These are phyloP conservation scores for Anarhynchus alexandrinus DNA, from an alignment of 2,113 vertebrate species.

Conservation along the genomic window DNA sequence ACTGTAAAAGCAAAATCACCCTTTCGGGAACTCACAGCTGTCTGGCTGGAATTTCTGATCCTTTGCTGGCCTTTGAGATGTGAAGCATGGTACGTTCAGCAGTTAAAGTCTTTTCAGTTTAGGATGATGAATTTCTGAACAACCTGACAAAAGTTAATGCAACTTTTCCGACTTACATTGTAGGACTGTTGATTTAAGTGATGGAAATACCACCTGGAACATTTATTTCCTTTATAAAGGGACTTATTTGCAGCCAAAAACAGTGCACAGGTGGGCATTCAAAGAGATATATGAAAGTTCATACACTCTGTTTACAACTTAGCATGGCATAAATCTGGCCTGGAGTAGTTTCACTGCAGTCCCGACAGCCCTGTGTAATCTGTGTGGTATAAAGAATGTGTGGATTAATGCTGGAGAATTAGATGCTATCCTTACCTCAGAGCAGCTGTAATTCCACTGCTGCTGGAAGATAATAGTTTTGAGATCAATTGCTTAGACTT, in stretches of 20 bases:
- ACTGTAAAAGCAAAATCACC: not conserved
- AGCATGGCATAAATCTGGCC: conserved; percentile 24
- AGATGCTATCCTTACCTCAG: conserved; percentile 16
- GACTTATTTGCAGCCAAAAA: not conserved
- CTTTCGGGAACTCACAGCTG: not conserved
- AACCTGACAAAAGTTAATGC: conserved; percentile 28
- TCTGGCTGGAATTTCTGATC: not conserved
- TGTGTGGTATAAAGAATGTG: conserved; percentile 20
- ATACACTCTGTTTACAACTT: conserved; percentile 27
- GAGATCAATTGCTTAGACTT: conserved; percentile 37
- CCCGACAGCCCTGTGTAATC: not conserved
- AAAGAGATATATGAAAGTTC: conserved; percentile 49
- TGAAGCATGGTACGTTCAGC: not conserved
- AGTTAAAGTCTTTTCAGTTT: not conserved
- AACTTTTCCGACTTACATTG: conserved; percentile 31
- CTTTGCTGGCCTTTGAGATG: not conserved
- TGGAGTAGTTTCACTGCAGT: not conserved
- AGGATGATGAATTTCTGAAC: conserved; percentile 37
- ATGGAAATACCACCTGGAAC: not conserved
- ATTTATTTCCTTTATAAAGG: conserved; percentile 48
- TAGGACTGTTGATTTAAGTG: conserved; percentile 36
- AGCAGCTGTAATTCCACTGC: conserved; percentile 22
- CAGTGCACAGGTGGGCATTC: not conserved
- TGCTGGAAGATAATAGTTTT: conserved; percentile 40
- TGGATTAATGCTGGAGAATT: conserved; percentile 41